Base-by-base conservation (phyloP, 2,888 invertebrate genomes). In the Boloria selene region DNA sequence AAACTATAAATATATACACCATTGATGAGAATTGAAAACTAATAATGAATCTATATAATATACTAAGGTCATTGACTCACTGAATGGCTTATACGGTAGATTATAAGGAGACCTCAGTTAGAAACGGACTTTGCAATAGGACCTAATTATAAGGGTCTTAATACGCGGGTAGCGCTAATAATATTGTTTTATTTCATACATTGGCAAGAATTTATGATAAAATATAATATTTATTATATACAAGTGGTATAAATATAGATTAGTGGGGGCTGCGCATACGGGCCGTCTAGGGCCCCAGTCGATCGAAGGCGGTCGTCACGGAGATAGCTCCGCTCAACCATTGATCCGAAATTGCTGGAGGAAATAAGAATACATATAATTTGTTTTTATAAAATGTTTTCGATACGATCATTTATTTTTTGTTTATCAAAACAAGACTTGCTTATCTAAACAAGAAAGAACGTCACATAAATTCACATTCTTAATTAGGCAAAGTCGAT, bases 241-340 rank as follows among this genome's bases (percentile, higher is more conserved):
- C 47, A 31, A 16, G 16, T 26, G 31, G 59, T 38, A 45, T 47
- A 58, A 50, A 38, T 51, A 60, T 42, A 38, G 31, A 38, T 38
- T 10, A 38, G 10, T 38, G 1, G 2, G 31, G 52, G 51, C 22
- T 52, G 59, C 58, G 52, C 53, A 53, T 62, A 51, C 64, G 69
- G 60, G 50, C 60, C 60, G 67, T 62, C 63, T 69, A 62, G 67
- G 68, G 58, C 59, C 73, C 75, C 76, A 79, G 82, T 80, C 83
- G 79, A 83, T 84, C 75, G 75, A 76, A 72, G 72, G 68, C 70
- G 73, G 81, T 80, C 74, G 79, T 79, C 74, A 76, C 72, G 77
- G 75, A 61, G 70, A 70, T 71, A 69, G 65, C 68, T 68, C 70
- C 70, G 5, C 26, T 59, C 61, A 61, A 61, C 44, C 47, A 16